Conservation (phyloP, 1,140 invertebrate genomes). For the Zaprionus davidi region DNA sequence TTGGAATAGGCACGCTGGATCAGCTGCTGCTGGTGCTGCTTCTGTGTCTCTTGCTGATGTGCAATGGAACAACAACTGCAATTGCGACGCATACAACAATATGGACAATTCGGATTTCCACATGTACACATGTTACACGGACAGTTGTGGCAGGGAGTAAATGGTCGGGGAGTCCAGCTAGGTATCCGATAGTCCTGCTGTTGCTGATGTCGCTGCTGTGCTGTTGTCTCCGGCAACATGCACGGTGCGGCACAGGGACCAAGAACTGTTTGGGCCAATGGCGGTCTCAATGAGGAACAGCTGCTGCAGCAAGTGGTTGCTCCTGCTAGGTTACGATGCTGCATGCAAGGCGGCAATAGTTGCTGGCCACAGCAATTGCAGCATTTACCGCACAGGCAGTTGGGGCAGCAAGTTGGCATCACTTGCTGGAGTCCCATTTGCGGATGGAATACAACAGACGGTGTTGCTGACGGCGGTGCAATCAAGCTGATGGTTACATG, state of each 20-base stretch:
- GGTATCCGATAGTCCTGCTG: slow-evolving; percentile 1
- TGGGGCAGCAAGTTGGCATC: slow-evolving; percentile 21
- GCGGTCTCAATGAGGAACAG: slow-evolving; percentile 24
- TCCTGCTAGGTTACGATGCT: slow-evolving; percentile 7
- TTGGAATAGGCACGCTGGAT: background rate
- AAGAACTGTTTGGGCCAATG: slow-evolving; percentile 5
- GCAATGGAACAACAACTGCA: background rate
- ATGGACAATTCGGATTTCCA: slow-evolving; percentile 2
- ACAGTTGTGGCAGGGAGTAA: slow-evolving; percentile 16
- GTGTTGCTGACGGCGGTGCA: background rate
- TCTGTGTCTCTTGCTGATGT: slow-evolving; percentile 6
- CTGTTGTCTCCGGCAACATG: slow-evolving; percentile 6
- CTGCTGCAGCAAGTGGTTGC: slow-evolving; percentile 23
- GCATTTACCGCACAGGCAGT: background rate
- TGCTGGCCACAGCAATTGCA: background rate
- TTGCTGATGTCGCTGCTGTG: slow-evolving; percentile 21
- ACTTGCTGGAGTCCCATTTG: slow-evolving; percentile 27
- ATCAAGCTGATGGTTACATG: slow-evolving; percentile 50
- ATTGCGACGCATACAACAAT: slow-evolving; percentile 13
- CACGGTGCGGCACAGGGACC: background rate
- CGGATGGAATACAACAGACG: background rate
- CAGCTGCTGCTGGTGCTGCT: background rate
- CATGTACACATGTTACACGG: slow-evolving; percentile 5
- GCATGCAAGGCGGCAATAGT: slow-evolving; percentile 3
- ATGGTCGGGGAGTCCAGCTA: slow-evolving; percentile 7